Evolutionary conservation across 2,797 vertebrate species (phyloP).

Genomic region (Etheostoma perlongum): DNA sequence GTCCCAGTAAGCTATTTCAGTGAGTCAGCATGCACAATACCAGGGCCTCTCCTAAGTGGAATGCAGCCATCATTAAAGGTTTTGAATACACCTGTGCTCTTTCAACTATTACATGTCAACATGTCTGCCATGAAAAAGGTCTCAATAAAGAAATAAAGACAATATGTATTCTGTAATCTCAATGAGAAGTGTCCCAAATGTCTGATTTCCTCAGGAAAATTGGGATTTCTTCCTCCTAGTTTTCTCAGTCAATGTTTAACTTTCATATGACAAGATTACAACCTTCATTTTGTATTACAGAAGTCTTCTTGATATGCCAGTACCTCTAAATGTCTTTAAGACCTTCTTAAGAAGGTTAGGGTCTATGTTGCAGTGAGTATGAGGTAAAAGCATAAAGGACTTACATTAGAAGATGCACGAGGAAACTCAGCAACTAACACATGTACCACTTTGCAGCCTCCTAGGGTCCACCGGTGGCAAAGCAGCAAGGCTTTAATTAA

Average conservation of each 20-base stretch:
- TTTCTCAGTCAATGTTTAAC: neutral
- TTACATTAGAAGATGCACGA: neutral
- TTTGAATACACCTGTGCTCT: no score
- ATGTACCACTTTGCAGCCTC: neutral
- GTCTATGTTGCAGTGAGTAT: neutral
- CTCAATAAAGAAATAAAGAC: neutral
- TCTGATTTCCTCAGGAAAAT: neutral
- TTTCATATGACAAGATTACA: neutral
- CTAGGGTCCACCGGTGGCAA: neutral
- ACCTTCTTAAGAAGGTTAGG: neutral
- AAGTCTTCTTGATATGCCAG: neutral
- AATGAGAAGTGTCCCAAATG: neutral
- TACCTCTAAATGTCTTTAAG: neutral
- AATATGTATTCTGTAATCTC: neutral
- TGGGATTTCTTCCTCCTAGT: neutral
- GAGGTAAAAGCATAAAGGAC: neutral
- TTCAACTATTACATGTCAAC: no score
- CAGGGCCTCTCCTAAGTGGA: no score
- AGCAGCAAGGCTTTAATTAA: neutral
- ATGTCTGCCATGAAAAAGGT: no score
- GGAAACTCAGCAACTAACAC: neutral
- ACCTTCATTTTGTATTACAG: neutral
- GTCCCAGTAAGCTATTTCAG: no score
- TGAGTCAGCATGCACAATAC: no score
- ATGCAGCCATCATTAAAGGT: no score